Base-by-base conservation (phyloP, 2,797 vertebrate species). In the Micropoecilia bifurca region DNA sequence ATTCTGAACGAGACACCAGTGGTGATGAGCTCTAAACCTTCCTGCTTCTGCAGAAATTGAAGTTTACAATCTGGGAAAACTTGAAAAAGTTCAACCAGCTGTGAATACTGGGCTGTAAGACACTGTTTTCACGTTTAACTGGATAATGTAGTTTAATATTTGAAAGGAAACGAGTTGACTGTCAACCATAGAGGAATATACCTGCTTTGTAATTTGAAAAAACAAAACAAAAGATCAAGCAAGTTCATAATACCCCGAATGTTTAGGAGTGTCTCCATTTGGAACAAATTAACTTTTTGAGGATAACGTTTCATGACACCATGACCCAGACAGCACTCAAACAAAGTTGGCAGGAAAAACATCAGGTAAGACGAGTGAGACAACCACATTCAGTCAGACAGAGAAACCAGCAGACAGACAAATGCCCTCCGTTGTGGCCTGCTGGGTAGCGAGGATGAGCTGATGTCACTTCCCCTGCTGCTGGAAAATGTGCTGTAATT, bases 401-500 rank as follows among this genome's bases (percentile, higher is more conserved):
- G 83, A 85, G 74, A 88, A 88, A 79, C 59, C 87, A 93, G 82
- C 90, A 95, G 91, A 92, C 90, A 94, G 91, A 92, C 93, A 91
- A 80, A 71, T 93, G 92, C 83, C 91, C 91, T 89, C 91, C 91
- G 91, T 87, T 94, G 93, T 90, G 93, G 93, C 91, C 92, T 90
- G 89, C 66, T 90, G 86, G 83, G 78, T 91, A 89, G 88, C 90
- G 90, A 93, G 92, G 95, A 96, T 95, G 94, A 94, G 95, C 92
- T 96, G 94, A 96, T 95, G 96, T 96, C 95, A 96, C 95, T 93
- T 94, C 93, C 94, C 43, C 93, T 94, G 85, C 93, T 82, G 93
- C 89, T 95, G 96, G 96, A 96, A 96, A 96, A 95, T 95, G 93
- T 96, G 95, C 87, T 89, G 95, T 96, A 95, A 96, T 96, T 95